These are phyloP conservation scores for Agonopterix alstromeriana DNA, from an alignment of 2,888 invertebrate species.

Conservation along the genomic window DNA sequence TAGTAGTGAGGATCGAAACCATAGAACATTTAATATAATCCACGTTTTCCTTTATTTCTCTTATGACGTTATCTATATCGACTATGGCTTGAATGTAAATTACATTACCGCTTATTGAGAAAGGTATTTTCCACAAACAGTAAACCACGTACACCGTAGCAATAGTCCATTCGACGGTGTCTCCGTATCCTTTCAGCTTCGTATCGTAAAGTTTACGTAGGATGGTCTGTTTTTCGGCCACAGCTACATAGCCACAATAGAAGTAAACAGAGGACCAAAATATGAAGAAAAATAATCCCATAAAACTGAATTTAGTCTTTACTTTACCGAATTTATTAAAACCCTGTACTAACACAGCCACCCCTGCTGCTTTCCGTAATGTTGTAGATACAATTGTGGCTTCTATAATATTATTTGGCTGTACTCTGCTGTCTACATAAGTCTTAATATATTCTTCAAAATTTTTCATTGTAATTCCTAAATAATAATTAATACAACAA, in stretches of 20 bases:
- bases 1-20: slow-evolving; percentile 18
- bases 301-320: slow-evolving; percentile 19
- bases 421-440: too few species aligned
- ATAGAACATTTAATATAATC: slow-evolving; percentile 28
- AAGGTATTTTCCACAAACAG: slow-evolving; percentile 40
- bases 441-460: too few species aligned
- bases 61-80: slow-evolving; percentile 35
- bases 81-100: slow-evolving; percentile 25
- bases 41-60: slow-evolving; percentile 29
- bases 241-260: slow-evolving; percentile 34
- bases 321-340: slow-evolving; percentile 10
- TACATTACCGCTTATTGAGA: slow-evolving; percentile 25
- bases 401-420: slow-evolving; percentile 29
- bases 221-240: slow-evolving; percentile 38
- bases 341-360: slow-evolving; percentile 21
- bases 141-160: slow-evolving; percentile 30
- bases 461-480: too few species aligned
- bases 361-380: slow-evolving; percentile 32
- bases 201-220: slow-evolving; percentile 44
- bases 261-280: slow-evolving; percentile 32
- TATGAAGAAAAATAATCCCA: slow-evolving; percentile 27
- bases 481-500: too few species aligned
- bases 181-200: slow-evolving; percentile 46
- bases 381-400: slow-evolving; percentile 22
- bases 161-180: slow-evolving; percentile 37